Evolutionary conservation across 2,797 vertebrate species (phyloP).

Genomic region (Mionectes olivaceus): DNA sequence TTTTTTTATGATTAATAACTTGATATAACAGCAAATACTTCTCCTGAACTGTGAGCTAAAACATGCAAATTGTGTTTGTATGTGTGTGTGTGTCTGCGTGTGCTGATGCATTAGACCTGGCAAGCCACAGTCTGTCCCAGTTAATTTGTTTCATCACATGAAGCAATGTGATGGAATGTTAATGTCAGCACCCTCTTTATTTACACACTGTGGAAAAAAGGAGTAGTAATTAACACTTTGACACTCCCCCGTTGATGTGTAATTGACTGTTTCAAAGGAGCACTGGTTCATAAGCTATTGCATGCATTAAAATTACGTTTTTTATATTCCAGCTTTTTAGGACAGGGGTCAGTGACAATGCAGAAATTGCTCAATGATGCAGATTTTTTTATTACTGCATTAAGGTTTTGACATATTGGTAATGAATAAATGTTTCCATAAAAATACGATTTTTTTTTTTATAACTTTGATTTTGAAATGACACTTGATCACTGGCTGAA

Average conservation of each 20-base stretch:
- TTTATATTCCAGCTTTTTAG: conserved; percentile 88
- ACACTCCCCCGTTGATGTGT: conserved; percentile 95
- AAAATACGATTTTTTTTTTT: conserved; percentile 72
- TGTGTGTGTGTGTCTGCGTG: background rate
- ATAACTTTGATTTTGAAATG: conserved; percentile 81
- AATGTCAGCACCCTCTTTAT: conserved; percentile 99
- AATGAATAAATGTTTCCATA: conserved; percentile 88
- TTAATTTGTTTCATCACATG: conserved; percentile 88
- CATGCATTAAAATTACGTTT: conserved; percentile 95
- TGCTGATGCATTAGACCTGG: conserved; percentile 73
- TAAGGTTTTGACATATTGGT: conserved; percentile 95
- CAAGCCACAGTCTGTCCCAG: conserved; percentile 77
- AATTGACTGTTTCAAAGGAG: conserved; percentile 99
- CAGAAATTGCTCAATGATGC: conserved; percentile 91
- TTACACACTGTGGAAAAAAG: conserved; percentile 95
- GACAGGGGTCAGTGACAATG: conserved; percentile 95
- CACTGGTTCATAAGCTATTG: conserved; percentile 93
- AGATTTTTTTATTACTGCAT: conserved; percentile 95
- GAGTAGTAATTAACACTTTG: conserved; percentile 99
- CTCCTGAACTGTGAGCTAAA: background rate
- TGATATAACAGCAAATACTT: background rate
- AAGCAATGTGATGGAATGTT: conserved; percentile 97
- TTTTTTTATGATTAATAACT: background rate
- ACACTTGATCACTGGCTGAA: conserved; percentile 37
- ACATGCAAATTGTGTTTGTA: background rate